Base-by-base conservation (phyloP, 1,140 invertebrate genomes). In the Helicoverpa zea region DNA sequence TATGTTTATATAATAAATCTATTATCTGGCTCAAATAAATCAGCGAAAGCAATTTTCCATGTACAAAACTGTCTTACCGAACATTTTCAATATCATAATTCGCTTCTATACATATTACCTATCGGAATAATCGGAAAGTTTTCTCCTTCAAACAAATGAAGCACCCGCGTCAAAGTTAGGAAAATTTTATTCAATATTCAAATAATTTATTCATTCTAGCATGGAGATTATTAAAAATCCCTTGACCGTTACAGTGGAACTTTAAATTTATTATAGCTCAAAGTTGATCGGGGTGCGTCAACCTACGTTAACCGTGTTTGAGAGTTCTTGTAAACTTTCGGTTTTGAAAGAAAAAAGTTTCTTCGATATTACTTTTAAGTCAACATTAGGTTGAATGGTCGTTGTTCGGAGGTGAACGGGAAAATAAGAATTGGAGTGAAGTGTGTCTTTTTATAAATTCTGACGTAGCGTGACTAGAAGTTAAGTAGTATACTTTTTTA, bases 201-300 rank as follows among this genome's bases (percentile, higher is more conserved):
- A 35, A 79, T 68, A 82, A 82, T 82, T 79, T 73, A 82, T 79
- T 74, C 59, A 58, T 59, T 58, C 70, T 59, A 73, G 61, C 78
- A 74, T 80, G 30, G 49, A 80, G 66, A 82, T 84, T 84, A 82
- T 82, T 82, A 82, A 82, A 68, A 84, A 84, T 80, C 83, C 64
- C 77, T 84, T 82, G 83, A 82, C 81, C 78, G 74, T 80, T 76
- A 81, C 73, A 58, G 30, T 43, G 23, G 58, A 84, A 84, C 77
- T 84, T 80, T 68, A 79, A 84, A 84, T 84, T 84, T 84, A 84
- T 84, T 84, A 72, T 77, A 61, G 63, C 49, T 63, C 29, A 54
- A 81, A 72, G 51, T 81, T 81, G 78, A 83, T 78, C 79, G 56
- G 76, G 59, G 51, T 51, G 70, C 79, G 82, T 83, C 82, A 80